These are phyloP conservation scores for Monoplex corrugatus DNA, from an alignment of 2,888 invertebrate genomes.

Conservation along the genomic window DNA sequence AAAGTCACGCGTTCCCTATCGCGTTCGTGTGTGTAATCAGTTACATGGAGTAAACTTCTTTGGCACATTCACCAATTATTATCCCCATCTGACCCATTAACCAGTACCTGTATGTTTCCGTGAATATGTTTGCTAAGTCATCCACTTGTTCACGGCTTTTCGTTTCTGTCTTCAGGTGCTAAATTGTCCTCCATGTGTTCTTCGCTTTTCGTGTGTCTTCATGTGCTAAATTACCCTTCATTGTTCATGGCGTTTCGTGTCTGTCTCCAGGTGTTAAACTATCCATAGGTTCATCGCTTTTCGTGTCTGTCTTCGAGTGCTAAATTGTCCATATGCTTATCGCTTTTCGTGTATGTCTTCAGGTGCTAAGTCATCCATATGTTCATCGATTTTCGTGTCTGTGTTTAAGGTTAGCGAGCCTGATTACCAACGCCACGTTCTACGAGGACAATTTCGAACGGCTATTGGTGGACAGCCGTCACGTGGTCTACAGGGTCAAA, in stretches of 20 bases:
- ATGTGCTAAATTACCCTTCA: neutral
- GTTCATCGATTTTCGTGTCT: neutral
- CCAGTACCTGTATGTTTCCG: neutral
- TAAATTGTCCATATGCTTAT: neutral
- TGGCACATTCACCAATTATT: too few species aligned
- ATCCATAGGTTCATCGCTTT: neutral
- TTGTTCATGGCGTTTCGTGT: neutral
- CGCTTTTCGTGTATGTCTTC: neutral
- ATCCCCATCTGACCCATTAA: too few species aligned
- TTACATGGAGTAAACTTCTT: too few species aligned
- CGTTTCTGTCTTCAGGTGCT: too few species aligned
- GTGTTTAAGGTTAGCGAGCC: neutral
- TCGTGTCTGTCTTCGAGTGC: neutral
- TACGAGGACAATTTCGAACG: slow-evolving; percentile 30
- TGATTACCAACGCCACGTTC: neutral
- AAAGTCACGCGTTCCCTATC: too few species aligned
- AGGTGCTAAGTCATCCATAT: too few species aligned
- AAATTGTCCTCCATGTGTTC: too few species aligned
- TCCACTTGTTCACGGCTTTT: neutral
- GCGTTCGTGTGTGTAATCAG: too few species aligned
- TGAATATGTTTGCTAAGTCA: neutral
- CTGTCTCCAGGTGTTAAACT: neutral
- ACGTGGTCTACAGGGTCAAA: neutral
- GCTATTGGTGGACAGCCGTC: neutral
- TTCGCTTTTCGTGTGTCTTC: too few species aligned